Evolutionary conservation across 2,113 vertebrate species (phyloP), one percentile per base, ranked within the genome.

Genomic region (Alces alces): DNA sequence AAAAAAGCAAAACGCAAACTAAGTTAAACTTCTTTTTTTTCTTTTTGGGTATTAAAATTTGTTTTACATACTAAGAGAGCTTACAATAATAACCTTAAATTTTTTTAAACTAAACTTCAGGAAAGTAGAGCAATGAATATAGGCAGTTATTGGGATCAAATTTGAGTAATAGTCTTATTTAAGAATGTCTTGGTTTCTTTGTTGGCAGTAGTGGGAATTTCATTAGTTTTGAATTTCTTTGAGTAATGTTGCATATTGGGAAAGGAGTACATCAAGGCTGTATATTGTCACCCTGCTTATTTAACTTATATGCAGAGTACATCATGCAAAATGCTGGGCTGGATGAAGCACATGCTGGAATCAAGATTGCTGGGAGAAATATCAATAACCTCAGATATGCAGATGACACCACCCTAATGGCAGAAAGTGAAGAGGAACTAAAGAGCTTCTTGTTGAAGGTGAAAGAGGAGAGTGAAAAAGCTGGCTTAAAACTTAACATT

Each of bases 141-240:
- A 73, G 85, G 19, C 30, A 85, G 52, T 89, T 95, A 6, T 55
- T 93, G 39, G 70, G 58, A 21, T 93, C 19, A 33, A 73, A 54
- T 86, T 92, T 96, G 52, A 80, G 15, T 89, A 47, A 83, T 91
- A 66, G n/a, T 60, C 14, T 78, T 95, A 95, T 54, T 52, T 85
- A 60, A 91, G 11, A 88, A 66, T 60, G 3, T 91, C 4, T 76
- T 52, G 25, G 11, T 12, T 79, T 96, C 33, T 95, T 93, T 90
- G 85, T 66, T 93, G 88, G 84, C 11, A 64, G 15, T 88, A 60
- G 25, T 45, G 25, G n/a, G 55, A 66, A 88, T 96, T 92, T 92
- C 57, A 47, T 36, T 87, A 91, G 60, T 88, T 93, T 96, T 91
- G 2, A 82, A 92, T 73, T 82, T 82, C 79, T 89, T 50, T 39